These are phyloP conservation scores for Papilio polyxenes DNA, from an alignment of 1,140 invertebrate genomes.

Conservation along the genomic window DNA sequence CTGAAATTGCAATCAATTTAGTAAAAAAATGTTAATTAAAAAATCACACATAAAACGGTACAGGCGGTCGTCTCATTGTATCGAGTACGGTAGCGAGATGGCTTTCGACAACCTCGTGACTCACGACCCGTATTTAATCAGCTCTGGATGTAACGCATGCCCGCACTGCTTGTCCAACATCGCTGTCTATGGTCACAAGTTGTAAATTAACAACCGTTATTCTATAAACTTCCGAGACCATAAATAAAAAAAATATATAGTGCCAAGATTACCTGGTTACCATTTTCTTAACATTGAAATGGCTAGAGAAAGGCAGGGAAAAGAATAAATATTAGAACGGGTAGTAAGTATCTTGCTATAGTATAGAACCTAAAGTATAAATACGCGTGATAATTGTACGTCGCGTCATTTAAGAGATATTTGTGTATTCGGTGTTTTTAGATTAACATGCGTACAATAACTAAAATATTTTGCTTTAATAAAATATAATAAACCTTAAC, in stretches of 20 bases:
- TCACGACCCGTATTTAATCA: conserved; percentile 73
- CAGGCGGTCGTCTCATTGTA: conserved; percentile 53
- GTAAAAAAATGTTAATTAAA: conserved; percentile 21
- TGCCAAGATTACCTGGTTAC: too few species aligned
- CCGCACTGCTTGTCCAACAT: conserved; percentile 69
- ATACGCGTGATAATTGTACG: too few species aligned
- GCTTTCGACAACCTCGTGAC: conserved; percentile 72
- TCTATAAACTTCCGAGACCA: background rate
- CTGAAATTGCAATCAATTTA: background rate
- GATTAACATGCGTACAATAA: background rate
- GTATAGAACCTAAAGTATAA: too few species aligned
- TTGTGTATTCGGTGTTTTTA: background rate
- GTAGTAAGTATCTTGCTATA: too few species aligned
- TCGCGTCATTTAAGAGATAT: too few species aligned
- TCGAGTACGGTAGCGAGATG: conserved; percentile 66
- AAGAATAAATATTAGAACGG: background rate
- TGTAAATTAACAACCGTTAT: background rate
- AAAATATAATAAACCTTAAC: background rate
- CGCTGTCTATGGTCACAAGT: conserved; percentile 38
- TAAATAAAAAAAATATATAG: background rate
- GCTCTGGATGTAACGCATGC: conserved; percentile 65
- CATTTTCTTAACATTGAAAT: too few species aligned
- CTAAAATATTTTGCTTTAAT: background rate
- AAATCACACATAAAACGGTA: background rate
- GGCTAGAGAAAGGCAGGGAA: background rate